Percentiles rank a stretch among this genome's conserved stretches.
Conservation (phyloP, 2,797 vertebrate species). For the Agapornis canus region DNA sequence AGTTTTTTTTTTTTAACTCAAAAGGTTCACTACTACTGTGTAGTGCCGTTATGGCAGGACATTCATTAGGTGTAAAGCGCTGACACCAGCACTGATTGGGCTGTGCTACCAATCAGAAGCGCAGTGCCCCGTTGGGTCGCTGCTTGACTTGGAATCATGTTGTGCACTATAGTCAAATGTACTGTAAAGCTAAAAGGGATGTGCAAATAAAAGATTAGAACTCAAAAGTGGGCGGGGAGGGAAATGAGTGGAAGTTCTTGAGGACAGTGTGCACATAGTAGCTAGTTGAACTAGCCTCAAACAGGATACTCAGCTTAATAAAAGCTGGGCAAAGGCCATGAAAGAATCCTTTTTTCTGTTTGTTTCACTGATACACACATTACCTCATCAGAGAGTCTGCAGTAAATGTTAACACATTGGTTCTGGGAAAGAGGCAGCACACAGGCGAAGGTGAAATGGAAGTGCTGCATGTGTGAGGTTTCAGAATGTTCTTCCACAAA, state of each 20-base stretch:
- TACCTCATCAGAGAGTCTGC: slow-evolving; percentile 81
- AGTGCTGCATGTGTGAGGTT: slow-evolving; percentile 24
- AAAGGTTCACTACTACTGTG: slow-evolving; percentile 80
- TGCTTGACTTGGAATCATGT: slow-evolving; percentile 87
- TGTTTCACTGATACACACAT: slow-evolving; percentile 83
- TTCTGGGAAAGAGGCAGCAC: slow-evolving; percentile 56
- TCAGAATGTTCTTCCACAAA: slow-evolving; percentile 43
- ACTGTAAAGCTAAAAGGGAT: slow-evolving; percentile 98
- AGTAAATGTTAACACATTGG: slow-evolving; percentile 63
- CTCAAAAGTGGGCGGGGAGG: slow-evolving; percentile 77
- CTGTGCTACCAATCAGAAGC: slow-evolving; percentile 80
- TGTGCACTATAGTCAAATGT: slow-evolving; percentile 97
- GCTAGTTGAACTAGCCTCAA: slow-evolving; percentile 82
- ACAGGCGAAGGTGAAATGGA: slow-evolving; percentile 32
- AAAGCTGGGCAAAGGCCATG: slow-evolving; percentile 84
- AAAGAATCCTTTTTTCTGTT: slow-evolving; percentile 78
- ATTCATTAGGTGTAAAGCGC: slow-evolving; percentile 81
- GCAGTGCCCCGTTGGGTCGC: slow-evolving; percentile 76
- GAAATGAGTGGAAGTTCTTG: slow-evolving; percentile 78
- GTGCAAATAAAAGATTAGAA: slow-evolving; percentile 85
- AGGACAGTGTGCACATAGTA: slow-evolving; percentile 80
- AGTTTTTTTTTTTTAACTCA: slow-evolving; percentile 72
- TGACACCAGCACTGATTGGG: slow-evolving; percentile 86
- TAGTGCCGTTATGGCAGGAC: slow-evolving; percentile 80
- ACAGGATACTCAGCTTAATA: slow-evolving; percentile 83